phyloP scores from a whole-genome alignment of 2,797 vertebrate species.

The Clarias laeviceps region DNA sequence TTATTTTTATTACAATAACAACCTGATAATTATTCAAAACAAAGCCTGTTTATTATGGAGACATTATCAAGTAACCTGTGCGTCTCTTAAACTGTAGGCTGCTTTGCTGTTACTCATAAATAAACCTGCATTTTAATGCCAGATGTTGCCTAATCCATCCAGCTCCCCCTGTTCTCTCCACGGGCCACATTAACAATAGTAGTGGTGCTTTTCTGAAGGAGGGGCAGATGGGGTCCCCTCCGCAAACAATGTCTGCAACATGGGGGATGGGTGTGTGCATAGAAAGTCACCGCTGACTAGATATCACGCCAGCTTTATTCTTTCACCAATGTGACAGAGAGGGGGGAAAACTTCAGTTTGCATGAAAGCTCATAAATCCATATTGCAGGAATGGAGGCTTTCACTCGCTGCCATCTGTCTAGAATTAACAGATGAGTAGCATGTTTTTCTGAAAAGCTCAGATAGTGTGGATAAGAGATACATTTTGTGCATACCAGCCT shows the following conservation, averaged over 20 bases:
- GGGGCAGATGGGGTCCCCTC: conserved; percentile 63
- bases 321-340: conserved; percentile 55
- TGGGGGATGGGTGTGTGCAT: conserved; percentile 57
- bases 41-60: conserved; percentile 37
- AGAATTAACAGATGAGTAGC: conserved; percentile 55
- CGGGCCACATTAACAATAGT: conserved; percentile 54
- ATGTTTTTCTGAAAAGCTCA: conserved; percentile 27
- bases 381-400: conserved; percentile 64
- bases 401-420: conserved; percentile 65
- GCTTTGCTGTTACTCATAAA: conserved; percentile 48
- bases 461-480: not conserved
- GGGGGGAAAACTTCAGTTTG: conserved; percentile 57
- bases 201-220: conserved; percentile 50
- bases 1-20: conserved; percentile 43
- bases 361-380: conserved; percentile 69
- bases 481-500: conserved; percentile 4
- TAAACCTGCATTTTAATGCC: conserved; percentile 52
- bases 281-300: conserved; percentile 56
- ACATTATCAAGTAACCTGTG: conserved; percentile 40
- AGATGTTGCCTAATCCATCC: conserved; percentile 54
- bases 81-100: conserved; percentile 42
- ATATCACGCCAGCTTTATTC: conserved; percentile 55
- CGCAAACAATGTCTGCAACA: conserved; percentile 57
- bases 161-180: conserved; percentile 42
- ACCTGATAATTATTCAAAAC: conserved; percentile 47